Evolutionary conservation across 2,888 invertebrate species (phyloP).

Genomic region (Embidobia sp.): DNA sequence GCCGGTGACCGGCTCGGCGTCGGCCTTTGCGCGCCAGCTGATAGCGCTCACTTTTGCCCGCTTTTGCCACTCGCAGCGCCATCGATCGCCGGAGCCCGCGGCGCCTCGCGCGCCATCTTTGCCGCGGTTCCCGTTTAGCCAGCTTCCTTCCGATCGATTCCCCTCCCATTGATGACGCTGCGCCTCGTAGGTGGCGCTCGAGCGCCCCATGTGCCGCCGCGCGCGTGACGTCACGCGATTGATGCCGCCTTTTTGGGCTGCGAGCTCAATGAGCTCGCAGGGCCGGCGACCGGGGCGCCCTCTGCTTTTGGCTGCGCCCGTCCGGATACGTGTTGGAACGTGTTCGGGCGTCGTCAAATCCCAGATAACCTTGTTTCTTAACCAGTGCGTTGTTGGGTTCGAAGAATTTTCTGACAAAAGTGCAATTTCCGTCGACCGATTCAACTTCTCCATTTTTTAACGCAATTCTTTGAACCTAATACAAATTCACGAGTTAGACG

Average conservation of each 20-base stretch:
- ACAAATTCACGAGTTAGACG: too few relatives aligned
- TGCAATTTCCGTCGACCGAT: too few relatives aligned
- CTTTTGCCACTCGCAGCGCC: slow-evolving; percentile 22
- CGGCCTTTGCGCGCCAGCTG: slow-evolving; percentile 50
- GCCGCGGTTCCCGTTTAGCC: too few relatives aligned
- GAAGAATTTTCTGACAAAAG: too few relatives aligned
- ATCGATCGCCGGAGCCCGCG: slow-evolving; percentile 30
- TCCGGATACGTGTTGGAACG: too few relatives aligned
- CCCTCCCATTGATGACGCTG: slow-evolving; percentile 9
- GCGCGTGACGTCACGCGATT: slow-evolving; percentile 22
- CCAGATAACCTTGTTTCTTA: too few relatives aligned
- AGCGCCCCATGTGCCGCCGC: slow-evolving; percentile 11
- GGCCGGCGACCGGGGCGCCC: background rate
- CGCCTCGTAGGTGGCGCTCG: slow-evolving; percentile 21
- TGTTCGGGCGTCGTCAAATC: too few relatives aligned
- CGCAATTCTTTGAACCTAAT: too few relatives aligned
- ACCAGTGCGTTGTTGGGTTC: too few relatives aligned
- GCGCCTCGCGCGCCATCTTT: background rate
- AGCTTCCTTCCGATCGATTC: background rate
- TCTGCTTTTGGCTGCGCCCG: background rate
- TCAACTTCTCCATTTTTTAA: too few relatives aligned
- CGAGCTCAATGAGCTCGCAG: background rate
- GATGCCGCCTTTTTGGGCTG: background rate
- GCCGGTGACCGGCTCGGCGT: slow-evolving; percentile 65
- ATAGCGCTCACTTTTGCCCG: slow-evolving; percentile 55